Conservation (phyloP, 2,797 vertebrate genomes). For the Centroberyx gerrardi region DNA sequence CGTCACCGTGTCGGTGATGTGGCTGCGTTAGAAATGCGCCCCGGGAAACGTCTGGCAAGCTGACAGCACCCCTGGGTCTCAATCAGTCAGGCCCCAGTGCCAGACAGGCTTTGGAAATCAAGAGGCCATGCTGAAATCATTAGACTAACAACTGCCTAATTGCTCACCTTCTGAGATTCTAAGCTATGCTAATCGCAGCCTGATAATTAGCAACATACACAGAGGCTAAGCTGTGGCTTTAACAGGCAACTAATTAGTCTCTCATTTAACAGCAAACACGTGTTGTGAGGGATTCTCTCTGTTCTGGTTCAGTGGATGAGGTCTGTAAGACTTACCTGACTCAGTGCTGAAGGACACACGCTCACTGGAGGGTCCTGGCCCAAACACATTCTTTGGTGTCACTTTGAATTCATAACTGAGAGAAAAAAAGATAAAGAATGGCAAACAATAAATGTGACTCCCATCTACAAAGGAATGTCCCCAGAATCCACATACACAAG, state of each 20-base stretch:
- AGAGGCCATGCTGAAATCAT: conserved; percentile 63
- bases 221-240: conserved; percentile 22
- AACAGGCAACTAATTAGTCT: conserved; percentile 18
- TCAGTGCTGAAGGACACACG: conserved; percentile 95
- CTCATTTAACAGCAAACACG: conserved; percentile 24
- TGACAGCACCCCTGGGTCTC: conserved; percentile 44
- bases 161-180: conserved; percentile 37
- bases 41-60: conserved; percentile 49
- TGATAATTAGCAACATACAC: conserved; percentile 34
- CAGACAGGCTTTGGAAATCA: conserved; percentile 21
- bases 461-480: neutral
- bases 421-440: conserved; percentile 52
- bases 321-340: conserved; percentile 88
- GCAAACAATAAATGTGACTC: neutral
- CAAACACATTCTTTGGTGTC: conserved; percentile 93
- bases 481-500: conserved; percentile 4
- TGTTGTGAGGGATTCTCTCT: conserved; percentile 1
- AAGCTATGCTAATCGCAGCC: conserved; percentile 31
- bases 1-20: conserved; percentile 25
- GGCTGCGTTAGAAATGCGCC: conserved; percentile 30
- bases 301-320: neutral
- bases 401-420: conserved; percentile 95
- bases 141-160: conserved; percentile 52
- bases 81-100: conserved; percentile 43
- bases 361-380: conserved; percentile 91